Evolutionary conservation across 2,113 vertebrate genomes (phyloP).

Genomic region (Oncorhynchus kisutch): DNA sequence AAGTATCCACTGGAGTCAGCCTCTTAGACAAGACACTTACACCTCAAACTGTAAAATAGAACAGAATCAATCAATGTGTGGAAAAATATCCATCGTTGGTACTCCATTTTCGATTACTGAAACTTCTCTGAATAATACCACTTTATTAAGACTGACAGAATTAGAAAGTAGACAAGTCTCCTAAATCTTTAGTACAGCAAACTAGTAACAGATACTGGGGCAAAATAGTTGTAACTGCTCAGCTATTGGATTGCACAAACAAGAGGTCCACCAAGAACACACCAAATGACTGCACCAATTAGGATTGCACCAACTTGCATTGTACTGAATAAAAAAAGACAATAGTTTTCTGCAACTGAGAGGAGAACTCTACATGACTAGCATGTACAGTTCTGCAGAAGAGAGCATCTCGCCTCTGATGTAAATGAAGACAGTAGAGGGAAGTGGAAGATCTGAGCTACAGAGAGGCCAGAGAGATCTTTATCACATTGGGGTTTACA

Average conservation of each 20-base stretch:
- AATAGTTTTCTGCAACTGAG: neutral
- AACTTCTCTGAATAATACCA: no score
- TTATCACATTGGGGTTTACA: constrained; percentile 53
- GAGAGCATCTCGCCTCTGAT: constrained; percentile 9
- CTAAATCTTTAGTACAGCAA: no score
- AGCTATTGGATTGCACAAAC: no score
- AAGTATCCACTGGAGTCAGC: constrained; percentile 47
- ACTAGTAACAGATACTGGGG: no score
- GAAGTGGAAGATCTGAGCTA: constrained; percentile 52
- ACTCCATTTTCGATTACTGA: no score
- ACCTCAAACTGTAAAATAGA: neutral
- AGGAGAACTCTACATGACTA: neutral
- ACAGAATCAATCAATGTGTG: neutral
- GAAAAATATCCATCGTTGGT: no score
- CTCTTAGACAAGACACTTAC: constrained; percentile 28
- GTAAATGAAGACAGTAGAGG: constrained; percentile 30
- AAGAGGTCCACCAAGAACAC: neutral
- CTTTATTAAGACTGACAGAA: no score
- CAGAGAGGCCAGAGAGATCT: constrained; percentile 45
- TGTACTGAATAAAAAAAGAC: neutral
- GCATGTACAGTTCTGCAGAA: neutral
- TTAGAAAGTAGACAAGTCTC: no score
- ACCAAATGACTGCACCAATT: neutral
- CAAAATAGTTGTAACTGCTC: no score
- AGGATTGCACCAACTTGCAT: neutral